Percentiles rank a stretch among this genome's conserved stretches.
Evolutionary conservation across 1,140 invertebrate genomes (phyloP).

Genomic region (Chelonus insularis): DNA sequence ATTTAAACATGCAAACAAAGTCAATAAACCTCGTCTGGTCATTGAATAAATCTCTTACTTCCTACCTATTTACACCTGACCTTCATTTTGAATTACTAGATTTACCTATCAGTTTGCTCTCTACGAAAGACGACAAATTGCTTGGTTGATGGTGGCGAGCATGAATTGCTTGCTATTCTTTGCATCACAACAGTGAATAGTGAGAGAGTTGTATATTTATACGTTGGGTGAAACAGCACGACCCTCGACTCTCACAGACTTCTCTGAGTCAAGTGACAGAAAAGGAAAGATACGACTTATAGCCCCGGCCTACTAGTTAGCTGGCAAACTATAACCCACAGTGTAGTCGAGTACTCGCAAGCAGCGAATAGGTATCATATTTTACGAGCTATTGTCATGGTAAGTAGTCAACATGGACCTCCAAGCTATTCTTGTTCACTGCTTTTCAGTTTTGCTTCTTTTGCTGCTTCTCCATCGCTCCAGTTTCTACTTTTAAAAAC

Average conservation of each 20-base stretch:
- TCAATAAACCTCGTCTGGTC: background rate
- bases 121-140: background rate
- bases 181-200: background rate
- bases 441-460: too few species aligned
- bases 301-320: background rate
- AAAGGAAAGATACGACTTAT: background rate
- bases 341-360: too few species aligned
- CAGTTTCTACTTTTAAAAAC: too few species aligned
- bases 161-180: constrained; percentile 2
- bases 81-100: background rate
- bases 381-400: constrained; percentile 33
- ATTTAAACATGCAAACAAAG: constrained; percentile 19
- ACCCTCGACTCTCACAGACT: background rate
- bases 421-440: too few species aligned
- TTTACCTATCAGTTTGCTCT: background rate
- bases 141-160: background rate
- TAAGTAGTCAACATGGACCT: constrained; percentile 13
- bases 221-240: constrained; percentile 1
- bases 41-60: background rate
- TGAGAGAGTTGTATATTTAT: background rate
- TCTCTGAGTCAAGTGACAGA: constrained; percentile 1
- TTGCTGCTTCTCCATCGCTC: too few species aligned
- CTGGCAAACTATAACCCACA: background rate
- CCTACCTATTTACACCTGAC: constrained; percentile 2
- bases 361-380: constrained; percentile 26